phyloP scores from a whole-genome alignment of 2,113 vertebrate genomes.

The Pseudonaja textilis region DNA sequence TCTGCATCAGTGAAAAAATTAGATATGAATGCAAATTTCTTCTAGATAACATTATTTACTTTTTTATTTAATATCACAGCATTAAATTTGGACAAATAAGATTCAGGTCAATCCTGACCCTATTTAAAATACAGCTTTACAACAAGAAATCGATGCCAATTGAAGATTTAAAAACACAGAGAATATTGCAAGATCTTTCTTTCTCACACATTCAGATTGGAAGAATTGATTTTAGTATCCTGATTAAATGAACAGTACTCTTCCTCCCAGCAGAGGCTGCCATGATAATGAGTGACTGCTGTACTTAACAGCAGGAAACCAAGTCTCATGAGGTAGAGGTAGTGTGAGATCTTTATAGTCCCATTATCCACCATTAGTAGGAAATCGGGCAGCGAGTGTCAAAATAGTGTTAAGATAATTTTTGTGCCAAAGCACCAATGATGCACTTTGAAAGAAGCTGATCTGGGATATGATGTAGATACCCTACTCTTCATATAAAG shows the following conservation, averaged over 20 bases:
- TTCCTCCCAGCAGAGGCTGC: background rate
- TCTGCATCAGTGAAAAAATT: background rate
- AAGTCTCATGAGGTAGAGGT: conserved; percentile 12
- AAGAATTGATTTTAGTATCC: conserved; percentile 31
- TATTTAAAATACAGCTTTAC: conserved; percentile 20
- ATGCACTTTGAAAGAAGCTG: background rate
- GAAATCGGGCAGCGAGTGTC: conserved; percentile 7
- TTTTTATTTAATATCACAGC: conserved; percentile 8
- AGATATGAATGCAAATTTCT: background rate
- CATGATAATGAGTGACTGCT: conserved; percentile 16
- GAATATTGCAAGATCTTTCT: conserved; percentile 10
- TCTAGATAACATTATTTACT: background rate
- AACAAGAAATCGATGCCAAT: conserved; percentile 3
- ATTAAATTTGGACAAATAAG: conserved; percentile 9
- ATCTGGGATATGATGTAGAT: background rate
- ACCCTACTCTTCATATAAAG: background rate
- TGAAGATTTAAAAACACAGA: background rate
- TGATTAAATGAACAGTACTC: conserved; percentile 30
- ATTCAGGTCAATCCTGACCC: background rate
- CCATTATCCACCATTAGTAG: conserved; percentile 7
- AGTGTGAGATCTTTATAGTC: conserved; percentile 24
- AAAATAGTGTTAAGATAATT: background rate
- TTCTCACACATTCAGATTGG: conserved; percentile 16
- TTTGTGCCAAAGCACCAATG: background rate
- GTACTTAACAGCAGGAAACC: conserved; percentile 17